phyloP scores from a whole-genome alignment of 2,797 vertebrate species.

The Picus viridis region DNA sequence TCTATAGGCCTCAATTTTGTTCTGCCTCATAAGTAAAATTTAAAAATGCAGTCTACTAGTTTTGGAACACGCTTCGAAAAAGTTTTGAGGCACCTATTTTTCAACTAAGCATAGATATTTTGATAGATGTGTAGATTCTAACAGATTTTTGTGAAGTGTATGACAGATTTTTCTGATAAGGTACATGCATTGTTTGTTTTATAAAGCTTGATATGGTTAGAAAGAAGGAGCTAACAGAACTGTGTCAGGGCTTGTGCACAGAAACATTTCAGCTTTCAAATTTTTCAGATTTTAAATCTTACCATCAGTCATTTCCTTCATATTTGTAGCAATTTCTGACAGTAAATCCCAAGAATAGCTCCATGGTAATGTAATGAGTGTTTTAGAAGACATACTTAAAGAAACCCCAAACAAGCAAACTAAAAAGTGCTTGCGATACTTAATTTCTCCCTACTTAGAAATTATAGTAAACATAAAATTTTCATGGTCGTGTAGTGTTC shows the following conservation, averaged over 20 bases:
- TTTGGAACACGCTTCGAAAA: not conserved
- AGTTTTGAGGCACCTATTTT: not conserved
- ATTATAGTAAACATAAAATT: not conserved
- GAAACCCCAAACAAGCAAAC: not conserved
- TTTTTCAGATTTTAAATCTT: not conserved
- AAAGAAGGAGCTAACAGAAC: not conserved
- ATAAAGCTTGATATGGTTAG: not conserved
- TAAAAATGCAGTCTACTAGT: not conserved
- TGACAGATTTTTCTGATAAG: not conserved
- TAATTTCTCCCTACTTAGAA: not conserved
- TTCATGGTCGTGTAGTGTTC: not conserved
- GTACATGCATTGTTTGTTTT: not conserved
- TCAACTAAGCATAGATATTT: not conserved
- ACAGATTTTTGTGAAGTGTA: not conserved
- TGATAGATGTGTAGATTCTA: not conserved
- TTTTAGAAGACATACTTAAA: not conserved
- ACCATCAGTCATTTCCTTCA: not conserved
- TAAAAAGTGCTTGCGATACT: not conserved
- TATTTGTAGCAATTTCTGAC: not conserved
- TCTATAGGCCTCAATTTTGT: not conserved
- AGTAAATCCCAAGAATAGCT: not conserved
- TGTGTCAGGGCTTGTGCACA: not conserved
- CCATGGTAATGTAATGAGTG: not conserved
- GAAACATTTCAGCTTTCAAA: not conserved
- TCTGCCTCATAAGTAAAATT: not conserved